Evolutionary conservation across 2,797 vertebrate species (phyloP).

Genomic region (Varecia variegata): DNA sequence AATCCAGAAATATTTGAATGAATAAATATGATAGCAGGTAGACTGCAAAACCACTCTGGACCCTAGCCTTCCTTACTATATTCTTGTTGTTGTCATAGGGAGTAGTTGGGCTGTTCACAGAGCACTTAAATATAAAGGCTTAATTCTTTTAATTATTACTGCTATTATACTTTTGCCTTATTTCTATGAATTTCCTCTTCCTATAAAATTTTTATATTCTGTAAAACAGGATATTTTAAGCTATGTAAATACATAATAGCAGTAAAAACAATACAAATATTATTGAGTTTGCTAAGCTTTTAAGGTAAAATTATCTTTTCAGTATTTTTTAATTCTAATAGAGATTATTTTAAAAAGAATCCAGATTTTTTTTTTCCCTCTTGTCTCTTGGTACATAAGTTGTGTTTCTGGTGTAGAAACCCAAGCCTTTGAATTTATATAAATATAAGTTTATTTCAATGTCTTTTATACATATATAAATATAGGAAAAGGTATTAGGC

Average conservation of each 20-base stretch:
- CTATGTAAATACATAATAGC: constrained; percentile 6
- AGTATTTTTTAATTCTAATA: constrained; percentile 38
- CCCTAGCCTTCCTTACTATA: neutral
- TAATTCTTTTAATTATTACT: constrained; percentile 44
- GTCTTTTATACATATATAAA: neutral
- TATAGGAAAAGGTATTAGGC: neutral
- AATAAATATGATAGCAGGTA: neutral
- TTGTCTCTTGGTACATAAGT: neutral
- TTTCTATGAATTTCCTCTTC: constrained; percentile 10
- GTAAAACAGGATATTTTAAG: constrained; percentile 37
- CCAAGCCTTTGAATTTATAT: neutral
- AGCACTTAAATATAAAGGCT: constrained; percentile 44
- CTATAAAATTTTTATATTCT: constrained; percentile 61
- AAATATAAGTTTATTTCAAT: neutral
- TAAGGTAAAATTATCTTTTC: constrained; percentile 31
- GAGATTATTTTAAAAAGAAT: neutral
- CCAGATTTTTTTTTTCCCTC: neutral
- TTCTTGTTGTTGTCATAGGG: neutral
- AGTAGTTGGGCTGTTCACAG: neutral
- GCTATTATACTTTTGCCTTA: constrained; percentile 34
- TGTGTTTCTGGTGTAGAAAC: neutral
- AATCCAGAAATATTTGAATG: neutral
- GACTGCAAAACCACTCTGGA: neutral
- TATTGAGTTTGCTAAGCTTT: constrained; percentile 26
- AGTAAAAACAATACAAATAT: constrained; percentile 2